Evolutionary conservation across 2,113 vertebrate genomes (phyloP).

Genomic region (Oceanodroma tethys): DNA sequence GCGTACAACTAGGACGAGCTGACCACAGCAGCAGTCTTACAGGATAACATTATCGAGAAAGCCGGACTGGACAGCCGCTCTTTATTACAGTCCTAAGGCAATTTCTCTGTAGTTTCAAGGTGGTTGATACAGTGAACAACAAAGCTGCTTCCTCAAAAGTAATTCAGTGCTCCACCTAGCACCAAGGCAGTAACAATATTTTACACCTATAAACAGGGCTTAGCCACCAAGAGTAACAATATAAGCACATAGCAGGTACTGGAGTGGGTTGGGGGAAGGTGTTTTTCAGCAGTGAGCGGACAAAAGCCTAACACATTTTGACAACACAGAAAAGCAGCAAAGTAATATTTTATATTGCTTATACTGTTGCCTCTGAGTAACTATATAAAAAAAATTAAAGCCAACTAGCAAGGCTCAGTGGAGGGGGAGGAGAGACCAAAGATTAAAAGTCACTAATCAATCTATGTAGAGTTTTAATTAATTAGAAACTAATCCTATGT

Average conservation of each 20-base stretch:
- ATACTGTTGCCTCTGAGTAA: neutral
- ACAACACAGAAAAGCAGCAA: neutral
- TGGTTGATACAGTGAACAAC: neutral
- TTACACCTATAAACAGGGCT: neutral
- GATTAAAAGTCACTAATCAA: slow-evolving; percentile 14
- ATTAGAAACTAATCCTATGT: neutral
- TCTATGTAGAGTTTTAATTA: neutral
- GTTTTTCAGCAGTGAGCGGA: neutral
- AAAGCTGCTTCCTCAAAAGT: neutral
- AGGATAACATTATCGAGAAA: neutral
- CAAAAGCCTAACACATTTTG: neutral
- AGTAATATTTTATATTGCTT: neutral
- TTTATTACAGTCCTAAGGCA: neutral
- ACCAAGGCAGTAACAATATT: neutral
- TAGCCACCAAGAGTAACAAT: neutral
- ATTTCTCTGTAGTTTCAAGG: neutral
- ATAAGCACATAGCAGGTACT: neutral
- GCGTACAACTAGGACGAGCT: accelerated
- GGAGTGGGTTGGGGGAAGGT: neutral
- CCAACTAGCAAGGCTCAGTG: neutral
- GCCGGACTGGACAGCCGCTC: neutral
- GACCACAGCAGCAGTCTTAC: neutral
- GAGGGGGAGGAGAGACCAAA: neutral
- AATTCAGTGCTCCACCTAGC: neutral
- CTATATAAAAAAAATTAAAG: neutral